Percentiles rank a stretch among this genome's conserved stretches.
Evolutionary conservation across 2,888 invertebrate species (phyloP).

Genomic region (Dynastes maya): DNA sequence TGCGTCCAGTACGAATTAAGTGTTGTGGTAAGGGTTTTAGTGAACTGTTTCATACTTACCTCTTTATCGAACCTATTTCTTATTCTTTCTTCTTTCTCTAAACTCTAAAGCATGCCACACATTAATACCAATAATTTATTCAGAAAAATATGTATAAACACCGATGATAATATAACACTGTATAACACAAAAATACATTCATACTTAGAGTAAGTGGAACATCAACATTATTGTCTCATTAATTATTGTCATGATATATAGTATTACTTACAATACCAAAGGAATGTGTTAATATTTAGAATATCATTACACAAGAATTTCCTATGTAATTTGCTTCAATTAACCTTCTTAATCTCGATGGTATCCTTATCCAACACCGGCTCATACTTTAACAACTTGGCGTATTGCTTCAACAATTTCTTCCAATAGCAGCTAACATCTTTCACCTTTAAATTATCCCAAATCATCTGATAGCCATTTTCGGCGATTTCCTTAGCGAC

Average conservation of each 20-base stretch:
- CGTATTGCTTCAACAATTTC: constrained; percentile 82
- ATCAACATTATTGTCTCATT: neutral
- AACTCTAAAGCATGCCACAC: too few species aligned
- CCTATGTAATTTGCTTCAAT: neutral
- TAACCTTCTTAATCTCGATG: constrained; percentile 69
- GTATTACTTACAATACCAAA: neutral
- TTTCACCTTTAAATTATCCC: constrained; percentile 85
- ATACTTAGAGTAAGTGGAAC: constrained; percentile 16
- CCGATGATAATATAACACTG: constrained; percentile 11
- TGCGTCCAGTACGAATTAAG: too few species aligned
- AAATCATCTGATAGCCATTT: constrained; percentile 87
- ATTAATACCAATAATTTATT: neutral
- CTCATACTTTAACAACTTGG: constrained; percentile 81
- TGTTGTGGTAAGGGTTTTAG: too few species aligned
- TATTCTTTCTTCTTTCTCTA: too few species aligned
- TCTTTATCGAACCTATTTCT: too few species aligned
- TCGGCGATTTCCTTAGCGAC: constrained; percentile 85
- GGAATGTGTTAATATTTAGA: constrained; percentile 27
- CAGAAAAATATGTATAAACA: neutral
- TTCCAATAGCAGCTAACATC: constrained; percentile 93
- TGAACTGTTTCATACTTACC: too few species aligned
- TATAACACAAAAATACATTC: neutral
- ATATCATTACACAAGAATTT: neutral
- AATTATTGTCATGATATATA: constrained; percentile 34
- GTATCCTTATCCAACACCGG: constrained; percentile 76